These are phyloP conservation scores for Lagopus leucura DNA, from an alignment of 2,113 vertebrate species.

Conservation along the genomic window DNA sequence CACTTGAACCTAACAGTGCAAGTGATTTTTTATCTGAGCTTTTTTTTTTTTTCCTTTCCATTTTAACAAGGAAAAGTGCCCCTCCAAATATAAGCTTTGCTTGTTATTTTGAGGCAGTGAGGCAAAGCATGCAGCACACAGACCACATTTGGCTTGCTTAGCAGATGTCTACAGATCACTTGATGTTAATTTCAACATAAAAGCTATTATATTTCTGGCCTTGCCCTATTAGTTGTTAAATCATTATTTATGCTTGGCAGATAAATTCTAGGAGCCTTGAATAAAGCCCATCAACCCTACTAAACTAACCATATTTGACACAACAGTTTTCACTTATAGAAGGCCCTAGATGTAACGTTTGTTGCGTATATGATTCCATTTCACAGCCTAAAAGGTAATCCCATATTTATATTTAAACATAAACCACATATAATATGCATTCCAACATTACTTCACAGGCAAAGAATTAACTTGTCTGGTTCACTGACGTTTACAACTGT, in stretches of 20 bases:
- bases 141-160: constrained; percentile 72
- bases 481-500: constrained; percentile 71
- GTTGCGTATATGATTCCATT: constrained; percentile 43
- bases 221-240: constrained; percentile 76
- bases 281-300: constrained; percentile 66
- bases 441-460: constrained; percentile 57
- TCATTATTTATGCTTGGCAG: constrained; percentile 75
- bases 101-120: constrained; percentile 81
- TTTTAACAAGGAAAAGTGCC: constrained; percentile 66
- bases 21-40: constrained; percentile 60
- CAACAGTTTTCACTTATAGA: constrained; percentile 55
- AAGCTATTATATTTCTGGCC: constrained; percentile 75
- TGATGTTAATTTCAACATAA: constrained; percentile 77
- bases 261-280: constrained; percentile 55
- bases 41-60: constrained; percentile 55
- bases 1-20: constrained; percentile 59
- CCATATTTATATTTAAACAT: constrained; percentile 54
- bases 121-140: constrained; percentile 72
- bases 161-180: constrained; percentile 76
- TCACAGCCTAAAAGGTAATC: constrained; percentile 60
- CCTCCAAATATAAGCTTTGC: constrained; percentile 64
- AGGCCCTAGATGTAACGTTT: constrained; percentile 19
- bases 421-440: constrained; percentile 43
- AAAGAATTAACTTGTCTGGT: constrained; percentile 61
- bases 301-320: constrained; percentile 75